Conservation (phyloP, 2,113 vertebrate species). For the Abramis brama region DNA sequence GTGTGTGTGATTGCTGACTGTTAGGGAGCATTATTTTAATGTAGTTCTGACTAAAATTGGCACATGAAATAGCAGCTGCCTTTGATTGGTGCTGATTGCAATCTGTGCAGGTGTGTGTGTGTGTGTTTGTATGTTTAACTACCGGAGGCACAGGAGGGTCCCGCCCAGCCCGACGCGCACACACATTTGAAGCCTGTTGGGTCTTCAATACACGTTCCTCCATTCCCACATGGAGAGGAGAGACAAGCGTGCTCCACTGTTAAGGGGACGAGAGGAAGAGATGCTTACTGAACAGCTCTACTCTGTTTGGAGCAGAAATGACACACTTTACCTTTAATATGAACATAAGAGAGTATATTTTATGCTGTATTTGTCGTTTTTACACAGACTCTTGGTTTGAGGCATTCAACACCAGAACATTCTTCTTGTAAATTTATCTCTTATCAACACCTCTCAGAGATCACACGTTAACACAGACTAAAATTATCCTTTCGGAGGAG, state of each 20-base stretch:
- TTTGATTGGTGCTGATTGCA: conserved; percentile 50
- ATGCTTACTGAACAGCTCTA: neutral
- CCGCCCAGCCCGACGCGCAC: conserved; percentile 76
- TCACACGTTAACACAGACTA: neutral
- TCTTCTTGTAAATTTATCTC: neutral
- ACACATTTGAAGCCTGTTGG: conserved; percentile 74
- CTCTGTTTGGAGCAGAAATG: neutral
- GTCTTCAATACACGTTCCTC: conserved; percentile 76
- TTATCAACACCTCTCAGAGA: conserved; percentile 20
- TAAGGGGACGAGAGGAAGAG: neutral
- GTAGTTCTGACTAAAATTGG: conserved; percentile 30
- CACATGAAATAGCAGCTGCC: conserved; percentile 27
- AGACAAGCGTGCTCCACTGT: conserved; percentile 81
- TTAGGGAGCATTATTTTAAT: conserved; percentile 41
- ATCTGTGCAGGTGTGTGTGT: conserved; percentile 1
- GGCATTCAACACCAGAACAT: neutral
- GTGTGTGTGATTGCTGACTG: conserved; percentile 36
- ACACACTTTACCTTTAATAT: neutral
- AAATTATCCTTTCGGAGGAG: neutral
- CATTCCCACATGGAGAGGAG: conserved; percentile 76
- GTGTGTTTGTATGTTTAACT: conserved; percentile 51
- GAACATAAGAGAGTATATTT: neutral
- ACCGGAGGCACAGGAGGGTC: conserved; percentile 76
- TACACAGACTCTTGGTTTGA: neutral
- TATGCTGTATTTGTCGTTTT: neutral